phyloP scores from a whole-genome alignment of 2,888 invertebrate genomes.

The Lypha dubia region DNA sequence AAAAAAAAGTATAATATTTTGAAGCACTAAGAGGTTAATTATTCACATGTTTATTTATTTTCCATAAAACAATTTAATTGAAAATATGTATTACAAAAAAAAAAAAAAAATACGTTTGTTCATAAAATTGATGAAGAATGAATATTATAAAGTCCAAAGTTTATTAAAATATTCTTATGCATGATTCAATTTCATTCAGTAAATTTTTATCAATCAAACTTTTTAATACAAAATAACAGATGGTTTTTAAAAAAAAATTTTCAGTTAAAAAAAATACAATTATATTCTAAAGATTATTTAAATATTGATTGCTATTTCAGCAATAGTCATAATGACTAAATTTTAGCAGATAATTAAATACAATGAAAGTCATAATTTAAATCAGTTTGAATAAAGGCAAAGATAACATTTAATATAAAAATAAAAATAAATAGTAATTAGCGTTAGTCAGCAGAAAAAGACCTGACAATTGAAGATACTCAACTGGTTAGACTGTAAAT shows the following conservation, averaged over 20 bases:
- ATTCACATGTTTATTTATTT: slow-evolving; percentile 15
- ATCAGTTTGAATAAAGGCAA: not conserved
- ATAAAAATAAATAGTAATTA: too few relatives aligned
- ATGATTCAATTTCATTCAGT: slow-evolving; percentile 14
- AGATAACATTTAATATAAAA: not conserved
- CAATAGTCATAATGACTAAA: slow-evolving; percentile 1
- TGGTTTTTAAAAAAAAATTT: not conserved
- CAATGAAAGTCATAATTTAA: not conserved
- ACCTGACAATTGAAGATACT: not conserved
- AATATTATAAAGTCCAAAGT: slow-evolving; percentile 4
- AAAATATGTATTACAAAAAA: not conserved
- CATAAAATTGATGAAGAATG: not conserved
- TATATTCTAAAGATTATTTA: not conserved
- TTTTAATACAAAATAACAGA: not conserved
- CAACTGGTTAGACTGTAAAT: not conserved
- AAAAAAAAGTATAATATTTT: slow-evolving; percentile 15
- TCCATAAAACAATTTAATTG: slow-evolving; percentile 19
- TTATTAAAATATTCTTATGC: not conserved
- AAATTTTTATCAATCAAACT: not conserved
- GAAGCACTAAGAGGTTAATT: slow-evolving; percentile 34
- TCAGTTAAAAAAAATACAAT: too few relatives aligned
- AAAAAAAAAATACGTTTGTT: not conserved
- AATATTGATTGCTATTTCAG: not conserved
- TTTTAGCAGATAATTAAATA: not conserved
- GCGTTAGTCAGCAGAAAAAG: too few relatives aligned